Conservation (phyloP, 2,797 vertebrate species). For the Podarcis siculus region DNA sequence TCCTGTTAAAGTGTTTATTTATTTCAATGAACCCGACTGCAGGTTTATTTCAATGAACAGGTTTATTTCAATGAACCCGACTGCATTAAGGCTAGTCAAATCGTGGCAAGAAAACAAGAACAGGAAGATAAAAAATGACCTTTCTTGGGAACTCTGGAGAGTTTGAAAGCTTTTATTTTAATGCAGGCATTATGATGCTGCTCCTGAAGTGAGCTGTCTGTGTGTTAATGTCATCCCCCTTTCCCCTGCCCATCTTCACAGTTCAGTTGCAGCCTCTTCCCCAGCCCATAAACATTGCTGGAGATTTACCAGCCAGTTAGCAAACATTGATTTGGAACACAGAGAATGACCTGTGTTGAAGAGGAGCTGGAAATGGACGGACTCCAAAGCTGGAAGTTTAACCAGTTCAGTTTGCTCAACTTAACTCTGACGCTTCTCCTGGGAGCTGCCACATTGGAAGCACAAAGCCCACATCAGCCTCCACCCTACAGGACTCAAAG, state of each 20-base stretch:
- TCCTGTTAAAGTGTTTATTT: constrained; percentile 8
- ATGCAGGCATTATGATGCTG: background rate
- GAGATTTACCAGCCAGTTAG: constrained; percentile 29
- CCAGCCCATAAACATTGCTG: background rate
- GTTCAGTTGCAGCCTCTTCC: background rate
- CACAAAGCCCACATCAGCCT: background rate
- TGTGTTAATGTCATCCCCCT: background rate
- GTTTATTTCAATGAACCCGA: background rate
- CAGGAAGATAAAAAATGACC: background rate
- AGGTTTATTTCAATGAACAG: background rate
- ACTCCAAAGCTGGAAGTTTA: background rate
- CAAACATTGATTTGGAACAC: background rate
- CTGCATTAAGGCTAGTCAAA: background rate
- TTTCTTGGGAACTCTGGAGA: constrained; percentile 1
- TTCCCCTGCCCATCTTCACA: background rate
- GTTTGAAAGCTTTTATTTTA: background rate
- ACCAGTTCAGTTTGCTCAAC: constrained; percentile 11
- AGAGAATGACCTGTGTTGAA: background rate
- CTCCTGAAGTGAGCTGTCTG: background rate
- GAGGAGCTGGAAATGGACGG: background rate
- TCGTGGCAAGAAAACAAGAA: background rate
- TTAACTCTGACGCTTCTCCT: background rate
- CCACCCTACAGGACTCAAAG: background rate
- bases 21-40: background rate
- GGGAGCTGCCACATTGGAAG: background rate